phyloP scores from a whole-genome alignment of 1,140 invertebrate species.

The Mycetomoellerius zeteki region DNA sequence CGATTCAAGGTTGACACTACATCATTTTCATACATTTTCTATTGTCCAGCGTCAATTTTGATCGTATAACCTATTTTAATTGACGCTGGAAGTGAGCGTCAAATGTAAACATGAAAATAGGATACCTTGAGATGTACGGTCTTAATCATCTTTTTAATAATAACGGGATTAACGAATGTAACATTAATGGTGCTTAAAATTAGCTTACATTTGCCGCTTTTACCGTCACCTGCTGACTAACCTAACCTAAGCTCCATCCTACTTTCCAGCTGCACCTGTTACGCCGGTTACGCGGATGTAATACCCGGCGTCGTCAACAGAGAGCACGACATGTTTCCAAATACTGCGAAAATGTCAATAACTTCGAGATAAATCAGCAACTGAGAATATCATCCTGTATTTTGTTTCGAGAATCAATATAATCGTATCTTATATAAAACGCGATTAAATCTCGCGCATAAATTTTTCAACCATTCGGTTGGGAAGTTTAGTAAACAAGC shows the following conservation, averaged over 20 bases:
- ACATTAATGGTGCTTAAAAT: neutral
- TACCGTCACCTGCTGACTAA: neutral
- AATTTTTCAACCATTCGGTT: neutral
- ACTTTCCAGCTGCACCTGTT: neutral
- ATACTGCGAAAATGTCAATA: conserved; percentile 74
- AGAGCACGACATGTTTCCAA: conserved; percentile 36
- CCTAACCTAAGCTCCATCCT: neutral
- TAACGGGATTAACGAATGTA: neutral
- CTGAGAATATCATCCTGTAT: conserved; percentile 14
- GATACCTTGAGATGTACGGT: neutral
- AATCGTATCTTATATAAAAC: neutral
- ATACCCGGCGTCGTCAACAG: conserved; percentile 16
- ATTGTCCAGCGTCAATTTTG: too few species aligned
- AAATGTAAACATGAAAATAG: too few species aligned
- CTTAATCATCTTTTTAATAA: neutral
- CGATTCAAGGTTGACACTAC: too few species aligned
- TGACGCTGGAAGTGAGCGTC: too few species aligned
- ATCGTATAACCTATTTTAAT: too few species aligned
- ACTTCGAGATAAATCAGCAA: conserved; percentile 69
- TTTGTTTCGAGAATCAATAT: conserved; percentile 11
- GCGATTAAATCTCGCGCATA: neutral
- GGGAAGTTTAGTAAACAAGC: too few species aligned
- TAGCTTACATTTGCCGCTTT: neutral
- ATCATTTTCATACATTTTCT: too few species aligned
- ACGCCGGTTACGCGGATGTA: neutral